Evolutionary conservation across 2,113 vertebrate species (phyloP), one percentile per base, ranked within the genome.

Genomic region (Protobothrops flavoviridis): DNA sequence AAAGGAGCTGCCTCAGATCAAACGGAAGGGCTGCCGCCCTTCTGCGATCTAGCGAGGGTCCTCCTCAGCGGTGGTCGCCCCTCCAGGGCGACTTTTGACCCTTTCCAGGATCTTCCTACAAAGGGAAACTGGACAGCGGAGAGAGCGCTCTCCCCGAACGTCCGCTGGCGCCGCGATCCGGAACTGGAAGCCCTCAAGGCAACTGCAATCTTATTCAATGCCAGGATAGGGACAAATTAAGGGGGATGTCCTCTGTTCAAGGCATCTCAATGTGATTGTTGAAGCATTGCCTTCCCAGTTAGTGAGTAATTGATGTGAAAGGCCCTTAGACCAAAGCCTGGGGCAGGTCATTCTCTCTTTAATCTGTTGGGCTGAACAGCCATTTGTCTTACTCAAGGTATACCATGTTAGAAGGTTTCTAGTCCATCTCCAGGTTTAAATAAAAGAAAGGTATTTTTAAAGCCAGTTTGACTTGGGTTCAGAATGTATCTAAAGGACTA

Each of bases 61-160:
- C 45, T 45, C 45, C 45, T 45, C 45, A 45, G 45, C 5, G 45
- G 45, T 45, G 45, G 45, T 45, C 45, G 5, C 45, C 45, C 45
- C 45, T 45, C 45, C 45, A 45, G 45, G 45, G 45, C 5, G 45
- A 45, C 45, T 45, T 45, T 45, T 4, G 45, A 45, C 45, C 45
- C 45, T 45, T 45, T 45, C 45, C 45, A 45, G 45, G 45, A 4
- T 45, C 45, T 45, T 45, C 0, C 45, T 45, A 45, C 45, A 5
- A 45, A 45, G 0, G 4, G 45, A 45, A 45, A 45, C 45, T 4
- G 4, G 45, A 45, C 5, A 4, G 45, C 5, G 43, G 43, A 45
- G 45, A 45, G 45, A 45, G 45, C 4, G 4, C 45, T 45, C 0
- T 0, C 4, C 0, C 4, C 4, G 4, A 3, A 45, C 4, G 45